Conservation (phyloP, 2,888 invertebrate genomes). For the Bruchidius siliquastri region DNA sequence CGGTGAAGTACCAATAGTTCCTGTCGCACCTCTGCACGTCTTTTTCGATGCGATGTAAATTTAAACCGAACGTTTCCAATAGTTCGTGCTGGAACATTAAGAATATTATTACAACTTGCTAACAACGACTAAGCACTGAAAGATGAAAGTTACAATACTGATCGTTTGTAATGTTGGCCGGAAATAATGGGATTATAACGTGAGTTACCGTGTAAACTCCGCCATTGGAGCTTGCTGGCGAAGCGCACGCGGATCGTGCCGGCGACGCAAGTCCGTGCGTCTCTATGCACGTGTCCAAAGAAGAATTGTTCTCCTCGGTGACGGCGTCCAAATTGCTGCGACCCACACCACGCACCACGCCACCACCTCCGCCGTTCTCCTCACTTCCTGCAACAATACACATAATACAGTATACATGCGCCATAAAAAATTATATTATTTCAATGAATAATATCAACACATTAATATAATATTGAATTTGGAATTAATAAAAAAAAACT, state of each 20-base stretch:
- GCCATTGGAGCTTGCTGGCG: constrained; percentile 87
- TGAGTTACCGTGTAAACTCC: constrained; percentile 81
- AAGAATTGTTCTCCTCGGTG: constrained; percentile 54
- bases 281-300: constrained; percentile 45
- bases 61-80: constrained; percentile 78
- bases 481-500: too few species aligned
- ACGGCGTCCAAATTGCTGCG: constrained; percentile 53
- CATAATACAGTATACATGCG: too few species aligned
- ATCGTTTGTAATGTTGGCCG: too few species aligned
- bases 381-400: neutral
- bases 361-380: neutral
- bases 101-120: too few species aligned
- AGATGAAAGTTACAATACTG: too few species aligned
- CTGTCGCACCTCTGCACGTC: constrained; percentile 94
- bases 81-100: constrained; percentile 66
- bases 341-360: neutral
- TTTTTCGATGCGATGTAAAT: constrained; percentile 92
- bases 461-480: too few species aligned
- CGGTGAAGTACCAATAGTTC: constrained; percentile 89
- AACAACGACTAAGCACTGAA: too few species aligned
- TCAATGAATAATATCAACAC: too few species aligned
- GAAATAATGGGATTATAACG: too few species aligned
- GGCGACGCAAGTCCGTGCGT: constrained; percentile 45
- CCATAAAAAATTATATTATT: too few species aligned
- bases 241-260: constrained; percentile 60